Evolutionary conservation across 2,797 vertebrate species (phyloP).

Genomic region (Sebastes paucispinis): DNA sequence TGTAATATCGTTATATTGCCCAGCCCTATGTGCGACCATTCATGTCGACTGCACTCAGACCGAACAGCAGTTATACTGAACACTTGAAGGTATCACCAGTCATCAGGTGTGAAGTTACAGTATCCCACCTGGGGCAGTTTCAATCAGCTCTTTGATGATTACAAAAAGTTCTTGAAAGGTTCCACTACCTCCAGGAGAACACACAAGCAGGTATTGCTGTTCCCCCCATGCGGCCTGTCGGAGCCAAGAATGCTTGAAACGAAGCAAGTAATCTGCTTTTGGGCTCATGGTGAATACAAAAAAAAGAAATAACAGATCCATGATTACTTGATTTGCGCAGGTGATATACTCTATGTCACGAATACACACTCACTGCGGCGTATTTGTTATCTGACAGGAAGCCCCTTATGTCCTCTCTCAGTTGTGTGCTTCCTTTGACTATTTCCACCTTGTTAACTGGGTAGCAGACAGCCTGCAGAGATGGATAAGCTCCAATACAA

Average conservation of each 20-base stretch:
- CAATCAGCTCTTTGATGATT: constrained; percentile 32
- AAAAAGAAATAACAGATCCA: neutral
- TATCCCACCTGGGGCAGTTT: constrained; percentile 41
- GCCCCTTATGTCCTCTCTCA: constrained; percentile 36
- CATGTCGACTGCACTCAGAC: neutral
- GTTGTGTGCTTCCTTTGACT: constrained; percentile 53
- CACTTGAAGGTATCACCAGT: constrained; percentile 4
- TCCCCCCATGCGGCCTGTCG: constrained; percentile 19
- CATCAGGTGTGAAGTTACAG: constrained; percentile 26
- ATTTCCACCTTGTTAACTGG: constrained; percentile 59
- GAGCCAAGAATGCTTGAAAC: constrained; percentile 41
- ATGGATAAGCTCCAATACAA: constrained; percentile 67
- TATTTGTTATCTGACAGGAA: constrained; percentile 60
- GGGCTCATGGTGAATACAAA: constrained; percentile 8
- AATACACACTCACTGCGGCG: constrained; percentile 21
- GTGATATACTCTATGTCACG: constrained; percentile 41
- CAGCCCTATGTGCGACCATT: neutral
- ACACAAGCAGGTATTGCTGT: constrained; percentile 17
- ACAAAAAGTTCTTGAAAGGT: constrained; percentile 33
- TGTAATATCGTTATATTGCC: neutral
- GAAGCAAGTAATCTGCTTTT: constrained; percentile 41
- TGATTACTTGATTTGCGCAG: constrained; percentile 45
- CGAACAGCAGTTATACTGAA: neutral
- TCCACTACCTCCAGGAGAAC: constrained; percentile 28
- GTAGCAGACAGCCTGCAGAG: constrained; percentile 45